Base-by-base conservation (phyloP, 2,797 vertebrate genomes). In the Dipus sagitta region DNA sequence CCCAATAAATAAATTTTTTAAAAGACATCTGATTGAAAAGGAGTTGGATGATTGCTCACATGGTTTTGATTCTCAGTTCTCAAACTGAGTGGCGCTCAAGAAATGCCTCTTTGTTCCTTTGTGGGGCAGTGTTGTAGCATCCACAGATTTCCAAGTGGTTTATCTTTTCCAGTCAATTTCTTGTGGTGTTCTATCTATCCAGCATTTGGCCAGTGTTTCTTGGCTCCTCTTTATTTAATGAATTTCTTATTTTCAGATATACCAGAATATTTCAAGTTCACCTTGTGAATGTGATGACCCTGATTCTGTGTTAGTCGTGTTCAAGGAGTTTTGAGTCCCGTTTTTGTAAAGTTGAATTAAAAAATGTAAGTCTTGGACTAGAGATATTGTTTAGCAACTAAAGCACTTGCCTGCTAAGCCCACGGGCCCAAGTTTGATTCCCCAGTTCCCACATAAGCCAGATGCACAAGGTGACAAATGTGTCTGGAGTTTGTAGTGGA, bases 321-420 rank as follows among this genome's bases (percentile, higher is more conserved):
- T 18, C 12, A 87, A 78, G 7, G 24, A 80, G 3, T 38, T 9
- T 10, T 60, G 15, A 8, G 65, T 81, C 21, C 38, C 79, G 62
- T 93, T 23, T 38, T 32, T 75, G 47, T 38, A 76, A 92, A 80
- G 13, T 47, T 80, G 12, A 14, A 74, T 86, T 81, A 94, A 89
- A 6, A 77, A 52, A 77, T 90, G 32, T 74, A 12, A 77, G 12
- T 38, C 38, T 38, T 38, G 38, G 38, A 6, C 38, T 38, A 38
- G 38, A 38, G 38, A 38, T 3, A 38, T 38, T 3, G 38, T 38
- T 38, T 38, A 38, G 38, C 38, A 38, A 38, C 38, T 38, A 38
- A 38, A 38, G 38, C 38, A 38, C 38, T 38, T 3, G 38, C 38
- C 38, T 38, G 38, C 6, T 3, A 38, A 38, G 38, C 38, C 38